Percentiles rank a stretch among this genome's conserved stretches.
phyloP scores from a whole-genome alignment of 2,113 vertebrate species.

The Brachyhypopomus occidentalis region DNA sequence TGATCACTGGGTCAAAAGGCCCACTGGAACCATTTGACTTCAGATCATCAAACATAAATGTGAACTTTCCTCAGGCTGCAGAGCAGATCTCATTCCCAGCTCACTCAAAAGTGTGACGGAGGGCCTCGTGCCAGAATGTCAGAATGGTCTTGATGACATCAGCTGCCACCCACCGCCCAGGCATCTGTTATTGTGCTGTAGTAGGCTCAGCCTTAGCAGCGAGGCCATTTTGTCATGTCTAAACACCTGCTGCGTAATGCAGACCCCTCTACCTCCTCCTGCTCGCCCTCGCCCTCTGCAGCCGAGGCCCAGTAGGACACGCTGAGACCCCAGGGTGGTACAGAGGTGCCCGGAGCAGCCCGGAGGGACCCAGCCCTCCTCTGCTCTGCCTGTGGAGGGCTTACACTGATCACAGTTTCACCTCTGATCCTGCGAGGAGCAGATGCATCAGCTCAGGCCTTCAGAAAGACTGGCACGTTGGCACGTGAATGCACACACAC shows the following conservation, averaged over 20 bases:
- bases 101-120: background rate
- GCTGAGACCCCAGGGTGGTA: too few relatives aligned
- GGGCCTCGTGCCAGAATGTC: background rate
- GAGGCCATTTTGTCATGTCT: conserved; percentile 53
- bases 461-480: conserved; percentile 68
- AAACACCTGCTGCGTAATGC: conserved; percentile 66
- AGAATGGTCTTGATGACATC: conserved; percentile 25
- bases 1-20: background rate
- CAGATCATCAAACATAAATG: background rate
- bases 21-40: background rate
- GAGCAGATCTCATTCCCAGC: background rate
- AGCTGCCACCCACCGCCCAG: conserved; percentile 29
- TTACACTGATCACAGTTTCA: conserved; percentile 69
- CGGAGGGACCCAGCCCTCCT: background rate
- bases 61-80: background rate
- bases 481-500: conserved; percentile 64
- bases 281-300: conserved; percentile 10
- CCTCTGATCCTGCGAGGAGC: conserved; percentile 73
- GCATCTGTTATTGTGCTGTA: conserved; percentile 49
- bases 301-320: conserved; percentile 1
- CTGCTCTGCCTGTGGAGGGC: conserved; percentile 65
- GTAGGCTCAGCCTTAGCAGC: conserved; percentile 39
- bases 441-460: conserved; percentile 71
- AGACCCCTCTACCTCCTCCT: conserved; percentile 55
- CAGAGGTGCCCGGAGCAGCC: too few relatives aligned